Evolutionary conservation across 2,113 vertebrate species (phyloP).

Genomic region (Austrofundulus limnaeus): DNA sequence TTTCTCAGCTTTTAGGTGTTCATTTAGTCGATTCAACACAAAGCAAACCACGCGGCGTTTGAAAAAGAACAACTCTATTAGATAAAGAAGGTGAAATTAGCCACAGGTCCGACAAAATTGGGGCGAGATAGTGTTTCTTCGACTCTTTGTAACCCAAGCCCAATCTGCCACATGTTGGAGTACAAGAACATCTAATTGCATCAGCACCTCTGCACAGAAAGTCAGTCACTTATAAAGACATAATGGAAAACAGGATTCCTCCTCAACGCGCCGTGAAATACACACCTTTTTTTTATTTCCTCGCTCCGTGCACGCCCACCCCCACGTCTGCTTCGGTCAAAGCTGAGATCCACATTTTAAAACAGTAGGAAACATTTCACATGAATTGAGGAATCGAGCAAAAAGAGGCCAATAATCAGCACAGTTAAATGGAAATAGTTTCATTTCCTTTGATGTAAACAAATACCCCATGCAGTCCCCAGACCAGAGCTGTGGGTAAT

Average conservation of each 20-base stretch:
- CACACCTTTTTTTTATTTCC: conserved; percentile 59
- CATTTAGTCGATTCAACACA: conserved; percentile 43
- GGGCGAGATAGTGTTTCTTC: conserved; percentile 66
- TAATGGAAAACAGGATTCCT: conserved; percentile 72
- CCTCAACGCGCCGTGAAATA: conserved; percentile 46
- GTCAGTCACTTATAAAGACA: conserved; percentile 64
- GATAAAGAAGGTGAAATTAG: conserved; percentile 71
- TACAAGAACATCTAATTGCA: conserved; percentile 63
- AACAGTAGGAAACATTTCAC: conserved; percentile 54
- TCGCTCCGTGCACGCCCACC: background rate
- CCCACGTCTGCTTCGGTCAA: conserved; percentile 42
- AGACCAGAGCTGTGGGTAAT: conserved; percentile 69
- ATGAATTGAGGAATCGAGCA: conserved; percentile 50
- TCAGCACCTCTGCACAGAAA: conserved; percentile 74
- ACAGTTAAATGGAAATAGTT: conserved; percentile 72
- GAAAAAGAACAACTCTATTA: conserved; percentile 62
- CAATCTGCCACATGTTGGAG: conserved; percentile 60
- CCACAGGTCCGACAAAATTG: conserved; percentile 67
- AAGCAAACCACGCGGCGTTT: conserved; percentile 64
- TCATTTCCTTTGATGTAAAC: conserved; percentile 76
- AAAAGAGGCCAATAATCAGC: conserved; percentile 62
- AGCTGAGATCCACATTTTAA: conserved; percentile 49
- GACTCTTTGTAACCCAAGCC: conserved; percentile 71
- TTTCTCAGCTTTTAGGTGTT: conserved; percentile 34
- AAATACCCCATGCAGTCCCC: conserved; percentile 71